phyloP scores from a whole-genome alignment of 2,888 invertebrate species.

The Strigamia maritima region DNA sequence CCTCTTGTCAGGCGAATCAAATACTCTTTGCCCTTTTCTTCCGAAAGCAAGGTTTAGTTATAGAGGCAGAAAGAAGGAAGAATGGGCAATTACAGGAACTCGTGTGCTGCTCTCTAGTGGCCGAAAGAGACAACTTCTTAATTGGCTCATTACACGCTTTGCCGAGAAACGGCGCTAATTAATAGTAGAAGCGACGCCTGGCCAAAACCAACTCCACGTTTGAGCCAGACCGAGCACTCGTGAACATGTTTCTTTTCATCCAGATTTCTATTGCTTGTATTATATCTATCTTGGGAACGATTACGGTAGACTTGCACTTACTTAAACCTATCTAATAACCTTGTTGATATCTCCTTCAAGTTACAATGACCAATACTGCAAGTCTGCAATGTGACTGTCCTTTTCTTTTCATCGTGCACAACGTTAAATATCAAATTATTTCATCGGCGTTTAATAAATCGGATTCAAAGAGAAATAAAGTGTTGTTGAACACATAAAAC shows the following conservation, averaged over 20 bases:
- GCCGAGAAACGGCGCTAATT: slow-evolving; percentile 3
- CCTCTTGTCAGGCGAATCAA: not conserved
- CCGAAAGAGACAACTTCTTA: slow-evolving; percentile 11
- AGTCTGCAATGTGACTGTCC: no score
- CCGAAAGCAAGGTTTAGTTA: not conserved
- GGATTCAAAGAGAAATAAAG: not conserved
- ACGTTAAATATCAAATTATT: no score
- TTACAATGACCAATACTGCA: not conserved
- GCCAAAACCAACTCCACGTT: slow-evolving; percentile 1
- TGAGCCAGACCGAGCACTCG: not conserved
- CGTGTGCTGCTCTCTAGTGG: slow-evolving; percentile 11
- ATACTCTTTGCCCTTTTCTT: slow-evolving; percentile 5
- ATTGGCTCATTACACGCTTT: slow-evolving; percentile 20
- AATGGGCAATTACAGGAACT: slow-evolving; percentile 20
- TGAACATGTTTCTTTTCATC: not conserved
- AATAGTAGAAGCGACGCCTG: slow-evolving; percentile 16
- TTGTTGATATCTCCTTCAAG: not conserved
- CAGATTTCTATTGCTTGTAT: slow-evolving; percentile 19
- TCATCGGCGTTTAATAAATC: not conserved
- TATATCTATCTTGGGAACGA: not conserved
- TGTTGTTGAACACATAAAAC: not conserved
- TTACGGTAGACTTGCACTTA: not conserved
- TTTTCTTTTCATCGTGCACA: not conserved
- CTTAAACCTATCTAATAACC: slow-evolving; percentile 14
- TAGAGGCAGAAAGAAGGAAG: not conserved